phyloP scores from a whole-genome alignment of 2,113 vertebrate genomes.

The Syngnathoides biaculeatus region DNA sequence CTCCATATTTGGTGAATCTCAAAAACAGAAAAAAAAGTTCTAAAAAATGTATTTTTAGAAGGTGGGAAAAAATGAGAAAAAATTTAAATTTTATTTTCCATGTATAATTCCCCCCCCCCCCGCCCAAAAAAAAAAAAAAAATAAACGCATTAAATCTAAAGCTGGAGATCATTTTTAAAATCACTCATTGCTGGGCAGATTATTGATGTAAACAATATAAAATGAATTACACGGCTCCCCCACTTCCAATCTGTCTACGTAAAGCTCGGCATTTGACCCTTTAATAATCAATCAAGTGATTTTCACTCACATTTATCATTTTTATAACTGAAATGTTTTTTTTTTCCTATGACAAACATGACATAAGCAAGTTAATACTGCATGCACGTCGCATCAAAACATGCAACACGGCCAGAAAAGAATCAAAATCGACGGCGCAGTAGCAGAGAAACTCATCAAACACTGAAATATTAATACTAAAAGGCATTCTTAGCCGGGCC shows the following conservation, averaged over 20 bases:
- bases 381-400: background rate
- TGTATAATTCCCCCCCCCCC: no score
- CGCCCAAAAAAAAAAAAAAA: no score
- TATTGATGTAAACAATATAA: no score
- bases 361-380: background rate
- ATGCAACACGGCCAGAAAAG: background rate
- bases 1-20: no score
- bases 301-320: background rate
- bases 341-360: background rate
- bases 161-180: no score
- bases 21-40: no score
- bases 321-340: background rate
- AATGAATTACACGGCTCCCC: no score
- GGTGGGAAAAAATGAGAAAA: background rate
- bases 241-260: no score
- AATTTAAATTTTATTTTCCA: background rate
- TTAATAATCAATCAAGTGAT: background rate
- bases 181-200: no score
- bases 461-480: slow-evolving; percentile 28
- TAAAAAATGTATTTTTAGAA: no score
- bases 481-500: slow-evolving; percentile 14
- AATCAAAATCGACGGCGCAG: background rate
- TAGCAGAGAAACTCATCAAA: slow-evolving; percentile 29
- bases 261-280: background rate
- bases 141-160: no score